phyloP scores from a whole-genome alignment of 2,888 invertebrate genomes.

The Gymnocheta viridis region DNA sequence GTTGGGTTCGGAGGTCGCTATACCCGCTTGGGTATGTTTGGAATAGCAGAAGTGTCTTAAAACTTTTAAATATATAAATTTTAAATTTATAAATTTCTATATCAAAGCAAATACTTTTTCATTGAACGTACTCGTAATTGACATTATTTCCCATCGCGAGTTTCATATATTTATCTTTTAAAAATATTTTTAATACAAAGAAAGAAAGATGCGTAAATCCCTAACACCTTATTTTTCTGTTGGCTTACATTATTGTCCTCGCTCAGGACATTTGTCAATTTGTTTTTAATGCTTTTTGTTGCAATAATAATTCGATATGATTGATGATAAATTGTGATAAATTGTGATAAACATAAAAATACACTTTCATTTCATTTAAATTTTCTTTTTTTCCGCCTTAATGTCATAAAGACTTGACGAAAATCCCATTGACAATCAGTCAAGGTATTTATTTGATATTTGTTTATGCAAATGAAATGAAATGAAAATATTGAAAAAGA shows the following conservation, averaged over 20 bases:
- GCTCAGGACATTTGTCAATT: constrained; percentile 55
- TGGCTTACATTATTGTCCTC: not conserved
- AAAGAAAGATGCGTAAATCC: constrained; percentile 17
- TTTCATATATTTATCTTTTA: not conserved
- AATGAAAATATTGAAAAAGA: not conserved
- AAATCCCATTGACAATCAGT: constrained; percentile 54
- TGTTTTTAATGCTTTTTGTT: constrained; percentile 9
- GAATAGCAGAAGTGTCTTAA: not conserved
- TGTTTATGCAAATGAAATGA: constrained; percentile 40
- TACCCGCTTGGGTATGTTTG: no score
- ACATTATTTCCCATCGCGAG: no score
- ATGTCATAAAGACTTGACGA: constrained; percentile 74
- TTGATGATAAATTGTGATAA: constrained; percentile 61
- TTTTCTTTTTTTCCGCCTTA: constrained; percentile 69
- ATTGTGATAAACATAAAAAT: constrained; percentile 61
- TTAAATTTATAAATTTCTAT: not conserved
- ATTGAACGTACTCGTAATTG: no score
- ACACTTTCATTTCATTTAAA: constrained; percentile 49
- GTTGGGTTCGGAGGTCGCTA: no score
- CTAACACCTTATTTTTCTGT: constrained; percentile 19
- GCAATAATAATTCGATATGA: constrained; percentile 62
- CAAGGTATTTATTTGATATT: constrained; percentile 42
- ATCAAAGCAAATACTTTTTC: not conserved
- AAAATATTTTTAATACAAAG: not conserved
- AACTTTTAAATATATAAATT: not conserved